phyloP scores from a whole-genome alignment of 2,888 invertebrate species.

The Onthophagus sagittarius region DNA sequence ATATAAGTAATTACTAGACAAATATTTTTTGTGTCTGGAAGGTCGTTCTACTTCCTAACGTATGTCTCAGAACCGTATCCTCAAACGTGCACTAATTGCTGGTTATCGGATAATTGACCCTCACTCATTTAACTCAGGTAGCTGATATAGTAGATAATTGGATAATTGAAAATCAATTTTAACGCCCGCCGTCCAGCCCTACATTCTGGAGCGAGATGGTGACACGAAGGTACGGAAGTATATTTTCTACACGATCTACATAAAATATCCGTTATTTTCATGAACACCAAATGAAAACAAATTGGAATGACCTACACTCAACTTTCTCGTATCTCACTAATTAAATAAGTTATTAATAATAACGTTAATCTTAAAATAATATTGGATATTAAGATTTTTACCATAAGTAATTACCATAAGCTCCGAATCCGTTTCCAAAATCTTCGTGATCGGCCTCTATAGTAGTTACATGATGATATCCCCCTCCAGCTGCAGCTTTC shows the following conservation, averaged over 20 bases:
- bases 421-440: slow-evolving; percentile 9
- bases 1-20: neutral
- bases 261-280: neutral
- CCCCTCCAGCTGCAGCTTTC: slow-evolving; percentile 38
- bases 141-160: neutral
- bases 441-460: slow-evolving; percentile 12
- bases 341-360: neutral
- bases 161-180: neutral
- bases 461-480: slow-evolving; percentile 24
- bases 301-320: neutral
- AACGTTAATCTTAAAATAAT: neutral
- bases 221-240: neutral
- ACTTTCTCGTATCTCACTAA: neutral
- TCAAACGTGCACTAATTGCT: neutral
- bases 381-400: slow-evolving; percentile 4
- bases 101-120: neutral
- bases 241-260: neutral
- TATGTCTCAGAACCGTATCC: neutral
- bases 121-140: neutral
- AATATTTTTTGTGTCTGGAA: neutral
- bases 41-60: neutral
- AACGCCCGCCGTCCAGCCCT: neutral
- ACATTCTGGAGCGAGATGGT: too few species aligned
- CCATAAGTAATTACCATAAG: slow-evolving; percentile 16
- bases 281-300: neutral